Conservation (phyloP, 1,140 invertebrate species). For the Pomacea maculata region DNA sequence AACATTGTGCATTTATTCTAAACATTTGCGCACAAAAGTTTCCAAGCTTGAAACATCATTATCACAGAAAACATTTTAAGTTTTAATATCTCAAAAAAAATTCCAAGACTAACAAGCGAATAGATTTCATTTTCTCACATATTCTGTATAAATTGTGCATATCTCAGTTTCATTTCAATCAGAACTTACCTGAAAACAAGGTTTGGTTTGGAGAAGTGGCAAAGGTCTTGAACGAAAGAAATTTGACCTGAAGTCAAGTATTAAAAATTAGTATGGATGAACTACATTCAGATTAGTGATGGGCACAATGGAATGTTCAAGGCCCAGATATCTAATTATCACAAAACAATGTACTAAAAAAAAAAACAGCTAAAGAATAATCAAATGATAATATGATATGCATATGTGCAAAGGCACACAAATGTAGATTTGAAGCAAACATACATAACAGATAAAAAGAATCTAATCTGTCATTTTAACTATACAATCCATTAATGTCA, state of each 20-base stretch:
- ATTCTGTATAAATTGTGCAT: background rate
- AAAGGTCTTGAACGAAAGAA: constrained; percentile 31
- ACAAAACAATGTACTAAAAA: too few species aligned
- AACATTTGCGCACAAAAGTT: too few species aligned
- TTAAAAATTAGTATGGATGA: background rate
- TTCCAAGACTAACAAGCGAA: background rate
- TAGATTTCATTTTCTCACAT: background rate
- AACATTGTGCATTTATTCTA: too few species aligned
- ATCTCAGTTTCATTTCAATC: background rate
- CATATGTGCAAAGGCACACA: background rate
- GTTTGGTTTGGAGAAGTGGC: constrained; percentile 19
- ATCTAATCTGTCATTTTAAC: background rate
- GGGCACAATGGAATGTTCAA: background rate
- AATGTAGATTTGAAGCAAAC: background rate
- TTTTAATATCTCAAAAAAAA: background rate
- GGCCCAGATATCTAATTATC: too few species aligned
- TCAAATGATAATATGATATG: background rate
- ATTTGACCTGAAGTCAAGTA: constrained; percentile 27
- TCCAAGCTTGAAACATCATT: too few species aligned
- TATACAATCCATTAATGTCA: background rate
- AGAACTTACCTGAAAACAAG: constrained; percentile 11
- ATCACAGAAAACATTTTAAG: background rate
- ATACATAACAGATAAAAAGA: background rate
- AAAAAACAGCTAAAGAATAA: background rate
- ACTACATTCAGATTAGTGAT: background rate